phyloP scores from a whole-genome alignment of 1,140 invertebrate genomes.

The Varroa destructor region DNA sequence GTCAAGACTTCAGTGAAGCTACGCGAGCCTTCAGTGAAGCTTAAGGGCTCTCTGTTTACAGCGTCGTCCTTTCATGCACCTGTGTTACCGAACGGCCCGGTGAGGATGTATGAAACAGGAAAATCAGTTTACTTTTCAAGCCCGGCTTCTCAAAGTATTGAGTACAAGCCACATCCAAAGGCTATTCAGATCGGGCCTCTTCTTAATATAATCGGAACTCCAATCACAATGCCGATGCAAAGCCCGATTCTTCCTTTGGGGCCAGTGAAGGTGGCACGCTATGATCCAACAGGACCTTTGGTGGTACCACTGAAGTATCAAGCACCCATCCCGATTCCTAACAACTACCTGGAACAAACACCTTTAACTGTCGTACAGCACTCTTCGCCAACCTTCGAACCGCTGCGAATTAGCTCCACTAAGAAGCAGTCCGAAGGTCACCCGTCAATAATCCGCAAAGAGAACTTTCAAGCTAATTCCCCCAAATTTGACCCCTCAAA shows the following conservation, averaged over 20 bases:
- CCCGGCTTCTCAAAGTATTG: conserved; percentile 10
- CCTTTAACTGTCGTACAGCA: not conserved
- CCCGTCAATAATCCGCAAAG: conserved; percentile 1
- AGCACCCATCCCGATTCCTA: conserved; percentile 1
- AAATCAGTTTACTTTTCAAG: not conserved
- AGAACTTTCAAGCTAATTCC: not conserved
- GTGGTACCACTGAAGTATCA: conserved; percentile 6
- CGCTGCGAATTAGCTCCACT: conserved; percentile 1
- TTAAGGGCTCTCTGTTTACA: not conserved
- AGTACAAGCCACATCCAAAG: conserved; percentile 26
- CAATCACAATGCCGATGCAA: conserved; percentile 19
- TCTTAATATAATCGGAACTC: conserved; percentile 15
- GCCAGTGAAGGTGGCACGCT: conserved; percentile 4
- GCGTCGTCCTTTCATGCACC: conserved; percentile 4
- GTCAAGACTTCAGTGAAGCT: not conserved
- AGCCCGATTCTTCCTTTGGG: conserved; percentile 20
- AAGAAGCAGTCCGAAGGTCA: not conserved
- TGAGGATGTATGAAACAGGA: conserved; percentile 13
- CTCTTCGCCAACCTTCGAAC: not conserved
- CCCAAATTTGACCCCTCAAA: not conserved
- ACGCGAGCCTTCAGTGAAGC: not conserved
- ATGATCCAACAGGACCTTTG: conserved; percentile 2
- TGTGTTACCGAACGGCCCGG: conserved; percentile 15
- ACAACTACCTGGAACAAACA: not conserved
- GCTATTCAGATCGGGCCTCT: conserved; percentile 26